A percentile compares a stretch with the other conserved stretches of the same genome.
These are phyloP conservation scores for Sarcophilus harrisii DNA, from an alignment of 2,797 vertebrate species.

Conservation along the genomic window DNA sequence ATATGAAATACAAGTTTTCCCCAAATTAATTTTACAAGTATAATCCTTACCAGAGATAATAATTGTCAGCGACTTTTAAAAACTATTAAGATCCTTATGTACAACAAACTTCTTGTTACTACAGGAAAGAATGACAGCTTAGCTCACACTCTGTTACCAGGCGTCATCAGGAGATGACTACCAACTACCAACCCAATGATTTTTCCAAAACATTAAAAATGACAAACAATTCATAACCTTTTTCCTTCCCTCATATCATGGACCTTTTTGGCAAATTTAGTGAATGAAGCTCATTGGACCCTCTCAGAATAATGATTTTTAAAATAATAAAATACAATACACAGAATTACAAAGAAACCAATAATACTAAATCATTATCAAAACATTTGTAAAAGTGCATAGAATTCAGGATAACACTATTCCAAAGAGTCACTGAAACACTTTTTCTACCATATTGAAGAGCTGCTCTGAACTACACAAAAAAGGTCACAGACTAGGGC, in stretches of 20 bases:
- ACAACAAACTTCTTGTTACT: background rate
- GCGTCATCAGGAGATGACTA: accelerated
- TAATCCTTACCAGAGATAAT: background rate
- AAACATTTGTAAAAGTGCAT: background rate
- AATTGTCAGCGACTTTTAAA: background rate
- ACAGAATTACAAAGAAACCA: background rate
- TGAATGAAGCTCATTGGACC: background rate
- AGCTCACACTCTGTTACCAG: background rate
- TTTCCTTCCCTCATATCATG: background rate
- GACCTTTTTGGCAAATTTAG: background rate
- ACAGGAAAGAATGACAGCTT: slow-evolving; percentile 10
- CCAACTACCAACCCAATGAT: background rate
- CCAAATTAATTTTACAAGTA: slow-evolving; percentile 9
- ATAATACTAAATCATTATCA: background rate
- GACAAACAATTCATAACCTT: background rate
- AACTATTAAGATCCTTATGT: background rate
- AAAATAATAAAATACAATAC: background rate
- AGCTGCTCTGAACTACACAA: background rate
- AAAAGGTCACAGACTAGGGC: background rate
- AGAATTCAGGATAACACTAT: background rate
- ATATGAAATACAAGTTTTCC: background rate
- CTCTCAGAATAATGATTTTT: background rate
- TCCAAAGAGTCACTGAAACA: slow-evolving; percentile 53
- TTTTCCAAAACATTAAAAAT: slow-evolving; percentile 39
- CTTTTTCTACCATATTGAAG: slow-evolving; percentile 31